Evolutionary conservation across 1,140 invertebrate species (phyloP), one percentile per base, ranked within the genome.

Genomic region (Drosophila teissieri): DNA sequence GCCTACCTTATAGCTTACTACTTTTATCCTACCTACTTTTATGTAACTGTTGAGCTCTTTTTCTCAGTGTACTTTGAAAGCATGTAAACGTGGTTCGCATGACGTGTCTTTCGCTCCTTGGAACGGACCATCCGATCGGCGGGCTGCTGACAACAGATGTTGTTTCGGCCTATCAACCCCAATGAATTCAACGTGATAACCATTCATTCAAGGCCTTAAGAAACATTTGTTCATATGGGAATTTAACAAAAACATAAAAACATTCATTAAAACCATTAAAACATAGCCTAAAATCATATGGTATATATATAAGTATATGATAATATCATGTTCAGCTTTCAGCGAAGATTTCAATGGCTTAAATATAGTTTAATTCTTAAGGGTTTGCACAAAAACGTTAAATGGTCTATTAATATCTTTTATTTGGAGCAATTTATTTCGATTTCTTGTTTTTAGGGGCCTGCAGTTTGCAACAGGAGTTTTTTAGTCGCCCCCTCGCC

Each of bases 61-160:
- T 4, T 14, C 7, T 5, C 1, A 58, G 61, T 62, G 60, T 6
- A 15, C 0, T 31, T 37, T 22, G 22, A 2, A 2, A 31, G 3
- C 5, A n/a, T 57, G 36, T 40, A 12, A 36, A 36, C 10, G 15
- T 11, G 27, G 45, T 34, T 63, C 1, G 22, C 46, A 36, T 68
- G 58, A 68, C 64, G 64, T 68, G 64, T 63, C 58, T 44, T 15
- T 52, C 10, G 45, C 4, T 24, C 27, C 17, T 27, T 22, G 1
- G 31, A 68, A 64, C 64, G 37, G 60, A 40, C 64, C 64, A 68
- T 48, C 60, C 64, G 60, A 68, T 68, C 60, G 14, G 53, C 8
- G 52, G 24, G 19, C 52, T 15, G 39, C 54, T 10, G 48, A 44
- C 64, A 52, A 51, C 64, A 68, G 64, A 68, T 68, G 64, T 68